These are phyloP conservation scores for Argyrosomus japonicus DNA, from an alignment of 2,113 vertebrate species.

Conservation along the genomic window DNA sequence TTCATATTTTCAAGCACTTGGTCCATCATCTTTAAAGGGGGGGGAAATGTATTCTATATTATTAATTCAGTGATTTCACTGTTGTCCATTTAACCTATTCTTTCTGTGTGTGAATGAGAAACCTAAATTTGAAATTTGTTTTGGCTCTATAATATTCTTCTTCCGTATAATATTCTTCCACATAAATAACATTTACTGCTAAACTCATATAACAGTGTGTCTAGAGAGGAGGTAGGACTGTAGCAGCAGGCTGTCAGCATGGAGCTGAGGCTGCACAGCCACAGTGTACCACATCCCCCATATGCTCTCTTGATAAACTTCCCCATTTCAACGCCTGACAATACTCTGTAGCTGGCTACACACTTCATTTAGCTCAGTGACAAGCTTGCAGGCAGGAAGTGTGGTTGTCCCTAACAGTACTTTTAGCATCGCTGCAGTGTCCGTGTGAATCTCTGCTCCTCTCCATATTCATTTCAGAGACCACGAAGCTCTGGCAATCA, in stretches of 20 bases:
- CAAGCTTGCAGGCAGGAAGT: conserved; percentile 24
- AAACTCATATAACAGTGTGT: not conserved
- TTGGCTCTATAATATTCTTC: not conserved
- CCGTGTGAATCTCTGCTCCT: conserved; percentile 6
- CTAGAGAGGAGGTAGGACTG: not conserved
- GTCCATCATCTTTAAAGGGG: not conserved
- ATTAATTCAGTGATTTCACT: not conserved
- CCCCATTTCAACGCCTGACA: not conserved
- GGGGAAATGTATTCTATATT: not conserved
- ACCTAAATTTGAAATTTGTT: not conserved
- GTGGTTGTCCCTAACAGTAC: not conserved
- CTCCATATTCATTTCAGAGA: conserved; percentile 47
- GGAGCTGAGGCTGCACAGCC: not conserved
- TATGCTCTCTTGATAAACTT: not conserved
- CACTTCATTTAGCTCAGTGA: conserved; percentile 38
- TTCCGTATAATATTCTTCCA: no score
- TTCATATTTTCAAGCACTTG: not conserved
- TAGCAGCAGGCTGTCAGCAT: not conserved
- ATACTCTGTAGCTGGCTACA: not conserved
- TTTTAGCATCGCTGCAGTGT: conserved; percentile 1
- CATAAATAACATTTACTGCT: not conserved
- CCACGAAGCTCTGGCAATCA: conserved; percentile 19
- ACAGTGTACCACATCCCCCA: not conserved
- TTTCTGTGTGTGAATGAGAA: not conserved
- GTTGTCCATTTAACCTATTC: no score